Percentiles rank a stretch among this genome's conserved stretches.
These are phyloP conservation scores for Penaeus japonicus DNA, from an alignment of 1,140 invertebrate genomes.

Conservation along the genomic window DNA sequence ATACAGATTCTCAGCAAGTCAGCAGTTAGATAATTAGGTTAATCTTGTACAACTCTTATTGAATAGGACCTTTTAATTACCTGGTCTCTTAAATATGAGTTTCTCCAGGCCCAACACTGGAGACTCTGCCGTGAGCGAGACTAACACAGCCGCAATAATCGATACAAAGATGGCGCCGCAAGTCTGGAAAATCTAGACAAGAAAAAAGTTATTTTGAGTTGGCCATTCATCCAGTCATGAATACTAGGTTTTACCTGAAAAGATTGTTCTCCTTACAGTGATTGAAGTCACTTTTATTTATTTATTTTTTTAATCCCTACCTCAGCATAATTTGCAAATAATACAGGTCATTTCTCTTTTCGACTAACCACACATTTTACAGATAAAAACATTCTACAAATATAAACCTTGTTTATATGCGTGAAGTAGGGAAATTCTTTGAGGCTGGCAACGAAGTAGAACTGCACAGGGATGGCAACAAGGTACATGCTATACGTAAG, in stretches of 20 bases:
- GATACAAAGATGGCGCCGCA: neutral
- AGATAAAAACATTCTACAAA: too few species aligned
- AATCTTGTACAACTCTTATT: too few species aligned
- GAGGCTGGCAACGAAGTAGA: neutral
- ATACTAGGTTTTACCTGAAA: too few species aligned
- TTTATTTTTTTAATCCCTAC: too few species aligned
- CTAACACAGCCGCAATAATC: neutral
- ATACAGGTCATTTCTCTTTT: too few species aligned
- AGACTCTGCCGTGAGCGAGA: neutral
- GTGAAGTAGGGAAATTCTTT: neutral
- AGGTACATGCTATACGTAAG: slow-evolving; percentile 21
- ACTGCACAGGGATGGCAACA: neutral
- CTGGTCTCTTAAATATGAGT: neutral
- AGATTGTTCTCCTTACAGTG: too few species aligned
- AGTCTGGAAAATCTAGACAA: neutral
- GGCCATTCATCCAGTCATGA: too few species aligned
- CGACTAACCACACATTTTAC: too few species aligned
- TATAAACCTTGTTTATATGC: neutral
- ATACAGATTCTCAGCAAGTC: too few species aligned
- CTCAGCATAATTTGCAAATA: too few species aligned
- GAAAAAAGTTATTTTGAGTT: neutral
- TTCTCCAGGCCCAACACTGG: slow-evolving; percentile 2
- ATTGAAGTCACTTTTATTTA: too few species aligned
- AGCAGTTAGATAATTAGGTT: too few species aligned
- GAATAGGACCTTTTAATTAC: neutral